Base-by-base conservation (phyloP, 2,888 invertebrate genomes). In the Uloborus plumipes region DNA sequence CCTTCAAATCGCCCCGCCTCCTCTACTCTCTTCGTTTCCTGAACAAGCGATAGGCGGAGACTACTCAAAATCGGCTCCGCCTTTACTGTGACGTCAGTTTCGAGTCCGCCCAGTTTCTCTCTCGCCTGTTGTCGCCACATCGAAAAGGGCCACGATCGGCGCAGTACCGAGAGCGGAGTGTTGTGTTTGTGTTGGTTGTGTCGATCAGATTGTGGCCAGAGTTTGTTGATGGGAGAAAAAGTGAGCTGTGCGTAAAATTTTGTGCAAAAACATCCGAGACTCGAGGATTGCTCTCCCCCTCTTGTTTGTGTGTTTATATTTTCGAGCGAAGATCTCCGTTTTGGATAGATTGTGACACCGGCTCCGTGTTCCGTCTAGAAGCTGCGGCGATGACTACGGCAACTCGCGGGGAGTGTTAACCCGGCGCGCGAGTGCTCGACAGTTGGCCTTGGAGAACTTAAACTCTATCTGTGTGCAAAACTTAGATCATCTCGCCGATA, bases 51-150 rank as follows among this genome's bases (percentile, higher is more conserved):
- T 49, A 64, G 71, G 77, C 64, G 71, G 53, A 47, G 59, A 49
- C 31, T n/a, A 2, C 0, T 3, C 0, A 3, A 4, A 20, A 0
- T 1, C 26, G 26, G 20, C 65, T 31, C 58, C 77, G 62, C 77
- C 77, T 66, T 16, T 9, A 0, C 4, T 2, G 11, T 81, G 74
- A 81, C 80, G 80, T 69, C 69, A 70, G 39, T 9, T 16, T 13
- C 13, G 31, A 26, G 39, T 16, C 73, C 65, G 61, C 61, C 73
- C 31, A 22, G 53, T 18, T 16, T 15, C 11, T 31, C 50, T 55
- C 26, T 58, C 58, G 71, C 58, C n/a, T n/a, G 64, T 20, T 53
- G 64, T 20, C 55, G 64, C 26, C 53, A 55, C 66, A 59, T 13
- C 66, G 67, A 66, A 75, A 75, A n/a, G 1, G 53, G 65, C 70